Percentiles rank a stretch among this genome's conserved stretches.
phyloP scores from a whole-genome alignment of 2,797 vertebrate species.

The Mormyrus hasselquistii region DNA sequence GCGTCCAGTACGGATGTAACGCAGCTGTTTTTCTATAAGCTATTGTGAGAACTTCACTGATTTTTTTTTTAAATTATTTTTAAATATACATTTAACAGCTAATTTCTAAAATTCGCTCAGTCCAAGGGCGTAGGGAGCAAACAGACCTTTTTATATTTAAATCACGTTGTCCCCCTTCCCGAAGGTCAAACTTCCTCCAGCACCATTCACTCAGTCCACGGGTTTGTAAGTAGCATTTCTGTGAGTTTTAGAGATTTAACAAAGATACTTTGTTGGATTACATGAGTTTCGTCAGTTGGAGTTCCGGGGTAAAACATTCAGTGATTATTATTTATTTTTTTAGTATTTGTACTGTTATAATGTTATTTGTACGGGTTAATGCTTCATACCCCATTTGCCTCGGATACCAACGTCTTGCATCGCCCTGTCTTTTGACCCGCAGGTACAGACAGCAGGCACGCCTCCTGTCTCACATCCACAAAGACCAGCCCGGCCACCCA shows the following conservation, averaged over 20 bases:
- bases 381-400: neutral
- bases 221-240: neutral
- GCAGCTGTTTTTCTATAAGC: neutral
- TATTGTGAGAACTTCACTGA: neutral
- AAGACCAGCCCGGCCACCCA: constrained; percentile 90
- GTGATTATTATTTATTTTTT: neutral
- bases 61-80: no score
- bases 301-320: neutral
- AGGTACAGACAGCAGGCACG: constrained; percentile 83
- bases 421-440: neutral
- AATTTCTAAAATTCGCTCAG: neutral
- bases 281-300: neutral
- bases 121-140: neutral
- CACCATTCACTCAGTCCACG: neutral
- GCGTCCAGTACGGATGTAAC: neutral
- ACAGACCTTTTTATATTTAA: neutral
- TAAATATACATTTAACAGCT: neutral
- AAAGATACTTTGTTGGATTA: neutral
- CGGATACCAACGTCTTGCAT: neutral
- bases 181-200: neutral
- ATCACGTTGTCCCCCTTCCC: neutral
- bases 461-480: constrained; percentile 88
- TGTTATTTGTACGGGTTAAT: neutral
- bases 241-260: neutral
- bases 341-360: neutral